Evolutionary conservation across 2,797 vertebrate genomes (phyloP).

Genomic region (Cossypha niveicapilla): DNA sequence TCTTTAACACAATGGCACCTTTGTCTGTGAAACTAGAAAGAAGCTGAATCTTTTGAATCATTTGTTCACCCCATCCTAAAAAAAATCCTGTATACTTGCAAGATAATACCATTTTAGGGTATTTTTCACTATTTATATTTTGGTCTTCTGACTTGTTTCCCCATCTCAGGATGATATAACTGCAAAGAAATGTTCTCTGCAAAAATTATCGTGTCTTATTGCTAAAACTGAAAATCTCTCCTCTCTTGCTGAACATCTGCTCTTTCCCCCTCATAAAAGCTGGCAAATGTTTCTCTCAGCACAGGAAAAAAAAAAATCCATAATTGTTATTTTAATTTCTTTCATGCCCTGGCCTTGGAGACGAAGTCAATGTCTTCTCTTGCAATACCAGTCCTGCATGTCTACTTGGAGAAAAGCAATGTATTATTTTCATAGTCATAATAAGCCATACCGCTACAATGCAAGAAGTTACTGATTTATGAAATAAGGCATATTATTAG

Average conservation of each 20-base stretch:
- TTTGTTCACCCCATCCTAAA: not conserved
- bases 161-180: constrained; percentile 1
- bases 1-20: not conserved
- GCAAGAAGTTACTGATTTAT: not conserved
- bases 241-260: constrained; percentile 9
- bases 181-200: constrained; percentile 11
- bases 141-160: constrained; percentile 14
- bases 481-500: not conserved
- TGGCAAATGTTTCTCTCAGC: not conserved
- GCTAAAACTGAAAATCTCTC: constrained; percentile 26
- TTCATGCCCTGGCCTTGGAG: not conserved
- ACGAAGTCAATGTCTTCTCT: not conserved
- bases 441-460: not conserved
- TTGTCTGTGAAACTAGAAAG: not conserved
- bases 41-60: not conserved
- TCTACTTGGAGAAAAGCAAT: not conserved
- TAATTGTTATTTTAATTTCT: constrained; percentile 24
- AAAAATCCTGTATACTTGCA: not conserved
- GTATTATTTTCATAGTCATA: not conserved
- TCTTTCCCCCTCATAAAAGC: not conserved
- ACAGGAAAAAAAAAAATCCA: not conserved
- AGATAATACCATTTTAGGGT: not conserved
- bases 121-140: not conserved
- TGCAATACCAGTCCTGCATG: not conserved
- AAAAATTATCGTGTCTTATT: constrained; percentile 13